Evolutionary conservation across 2,888 invertebrate genomes (phyloP).

Genomic region (Phania funesta): DNA sequence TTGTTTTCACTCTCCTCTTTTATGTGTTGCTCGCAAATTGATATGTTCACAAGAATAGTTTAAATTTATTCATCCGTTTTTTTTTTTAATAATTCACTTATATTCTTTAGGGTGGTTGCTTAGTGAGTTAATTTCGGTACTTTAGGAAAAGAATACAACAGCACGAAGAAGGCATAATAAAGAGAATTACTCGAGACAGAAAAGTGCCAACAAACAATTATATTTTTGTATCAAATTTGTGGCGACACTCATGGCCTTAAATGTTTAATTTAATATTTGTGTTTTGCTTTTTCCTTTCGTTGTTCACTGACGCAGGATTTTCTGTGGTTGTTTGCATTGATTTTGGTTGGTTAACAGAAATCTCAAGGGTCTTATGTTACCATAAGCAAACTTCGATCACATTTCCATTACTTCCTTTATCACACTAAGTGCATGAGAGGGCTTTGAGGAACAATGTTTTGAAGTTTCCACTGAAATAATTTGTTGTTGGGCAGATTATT

Average conservation of each 20-base stretch:
- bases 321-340: background rate
- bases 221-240: constrained; percentile 28
- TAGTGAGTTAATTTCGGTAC: constrained; percentile 22
- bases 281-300: background rate
- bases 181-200: background rate
- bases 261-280: constrained; percentile 16
- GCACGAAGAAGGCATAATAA: constrained; percentile 14
- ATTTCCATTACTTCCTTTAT: background rate
- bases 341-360: constrained; percentile 42
- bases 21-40: no score
- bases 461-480: background rate
- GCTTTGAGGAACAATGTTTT: background rate
- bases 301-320: background rate
- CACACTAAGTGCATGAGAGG: background rate
- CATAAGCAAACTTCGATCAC: constrained; percentile 6
- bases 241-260: constrained; percentile 5
- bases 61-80: background rate
- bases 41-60: no score
- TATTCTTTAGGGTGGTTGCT: background rate
- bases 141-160: constrained; percentile 12
- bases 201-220: constrained; percentile 31
- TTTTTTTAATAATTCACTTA: constrained; percentile 7
- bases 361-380: constrained; percentile 58
- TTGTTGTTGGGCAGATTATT: background rate
- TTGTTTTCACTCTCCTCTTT: no score